These are phyloP conservation scores for Steinernema feltiae DNA, from an alignment of 1,140 invertebrate genomes.

Conservation along the genomic window DNA sequence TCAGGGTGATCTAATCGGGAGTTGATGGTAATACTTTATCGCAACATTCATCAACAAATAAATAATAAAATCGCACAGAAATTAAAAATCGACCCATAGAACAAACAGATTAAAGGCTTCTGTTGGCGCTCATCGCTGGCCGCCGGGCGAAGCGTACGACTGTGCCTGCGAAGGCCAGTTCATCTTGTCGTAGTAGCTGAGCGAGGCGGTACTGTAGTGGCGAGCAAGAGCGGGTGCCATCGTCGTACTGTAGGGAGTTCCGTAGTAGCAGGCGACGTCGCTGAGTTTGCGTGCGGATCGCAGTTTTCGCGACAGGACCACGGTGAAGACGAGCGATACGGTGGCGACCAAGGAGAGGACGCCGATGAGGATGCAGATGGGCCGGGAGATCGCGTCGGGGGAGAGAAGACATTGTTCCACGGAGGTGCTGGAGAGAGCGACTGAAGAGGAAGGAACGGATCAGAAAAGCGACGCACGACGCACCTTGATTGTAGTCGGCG, in stretches of 20 bases:
- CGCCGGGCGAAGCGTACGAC: not conserved
- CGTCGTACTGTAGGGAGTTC: constrained; percentile 10
- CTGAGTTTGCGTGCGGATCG: constrained; percentile 3
- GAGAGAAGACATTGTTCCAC: constrained; percentile 20
- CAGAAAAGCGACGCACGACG: not conserved
- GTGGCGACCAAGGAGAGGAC: not conserved
- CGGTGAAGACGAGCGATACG: not conserved
- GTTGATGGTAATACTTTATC: too few species aligned
- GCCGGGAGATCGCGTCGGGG: constrained; percentile 1
- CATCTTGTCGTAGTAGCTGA: constrained; percentile 5
- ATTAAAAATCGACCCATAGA: not conserved
- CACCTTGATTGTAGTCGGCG: constrained; percentile 22
- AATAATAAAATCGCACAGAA: not conserved
- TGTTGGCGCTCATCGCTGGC: not conserved
- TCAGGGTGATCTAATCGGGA: too few species aligned
- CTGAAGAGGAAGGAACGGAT: not conserved
- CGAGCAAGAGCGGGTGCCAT: not conserved
- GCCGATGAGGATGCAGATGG: constrained; percentile 9
- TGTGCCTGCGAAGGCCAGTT: not conserved
- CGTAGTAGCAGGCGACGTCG: constrained; percentile 13
- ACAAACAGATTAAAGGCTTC: too few species aligned
- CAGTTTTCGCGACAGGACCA: not conserved
- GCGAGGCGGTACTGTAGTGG: constrained; percentile 16
- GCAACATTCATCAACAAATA: not conserved
- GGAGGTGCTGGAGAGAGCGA: not conserved